Conservation (phyloP, 2,113 vertebrate species). For the Orycteropus afer region DNA sequence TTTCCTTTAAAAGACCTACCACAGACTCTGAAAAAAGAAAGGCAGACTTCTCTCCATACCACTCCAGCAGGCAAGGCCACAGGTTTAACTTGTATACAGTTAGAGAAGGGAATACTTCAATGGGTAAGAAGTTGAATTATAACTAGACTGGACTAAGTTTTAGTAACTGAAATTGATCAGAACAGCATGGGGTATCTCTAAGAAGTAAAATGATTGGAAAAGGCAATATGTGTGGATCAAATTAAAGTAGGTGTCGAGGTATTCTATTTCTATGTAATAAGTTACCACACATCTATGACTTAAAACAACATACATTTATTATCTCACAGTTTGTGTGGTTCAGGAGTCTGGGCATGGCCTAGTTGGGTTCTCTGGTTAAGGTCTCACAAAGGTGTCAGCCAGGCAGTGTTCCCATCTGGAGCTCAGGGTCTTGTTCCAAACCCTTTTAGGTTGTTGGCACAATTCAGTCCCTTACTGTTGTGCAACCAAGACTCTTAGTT, state of each 20-base stretch:
- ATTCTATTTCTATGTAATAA: not conserved
- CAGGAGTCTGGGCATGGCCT: not conserved
- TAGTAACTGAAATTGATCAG: not conserved
- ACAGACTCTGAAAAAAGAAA: not conserved
- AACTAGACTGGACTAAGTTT: not conserved
- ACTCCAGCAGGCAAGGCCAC: not conserved
- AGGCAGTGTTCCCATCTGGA: not conserved
- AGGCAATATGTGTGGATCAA: not conserved
- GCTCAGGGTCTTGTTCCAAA: not conserved
- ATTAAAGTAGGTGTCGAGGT: not conserved
- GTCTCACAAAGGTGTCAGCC: not conserved
- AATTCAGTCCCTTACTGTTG: not conserved
- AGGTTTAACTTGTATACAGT: not conserved
- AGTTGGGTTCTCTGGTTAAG: not conserved
- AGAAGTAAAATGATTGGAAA: not conserved
- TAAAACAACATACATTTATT: not conserved
- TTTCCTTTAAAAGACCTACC: not conserved
- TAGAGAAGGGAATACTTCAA: not conserved
- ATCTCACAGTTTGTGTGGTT: not conserved
- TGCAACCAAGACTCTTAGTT: not conserved
- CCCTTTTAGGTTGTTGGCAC: not conserved
- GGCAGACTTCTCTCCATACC: not conserved
- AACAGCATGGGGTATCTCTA: not conserved
- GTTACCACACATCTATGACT: not conserved
- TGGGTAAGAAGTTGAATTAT: not conserved